Evolutionary conservation across 2,113 vertebrate species (phyloP).

Genomic region (Leptocoma aspasia): DNA sequence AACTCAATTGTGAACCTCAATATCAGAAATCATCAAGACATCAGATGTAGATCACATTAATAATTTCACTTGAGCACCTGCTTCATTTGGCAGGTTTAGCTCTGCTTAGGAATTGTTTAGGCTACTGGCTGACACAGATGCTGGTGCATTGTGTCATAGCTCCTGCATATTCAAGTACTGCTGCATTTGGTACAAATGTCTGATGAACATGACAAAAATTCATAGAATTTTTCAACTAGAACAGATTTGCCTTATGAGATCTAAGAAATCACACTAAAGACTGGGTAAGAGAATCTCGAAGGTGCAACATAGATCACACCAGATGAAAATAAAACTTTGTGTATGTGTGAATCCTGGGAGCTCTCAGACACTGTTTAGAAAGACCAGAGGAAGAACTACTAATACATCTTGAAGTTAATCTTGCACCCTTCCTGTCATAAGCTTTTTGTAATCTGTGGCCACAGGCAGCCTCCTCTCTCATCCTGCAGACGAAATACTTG

Average conservation of each 20-base stretch:
- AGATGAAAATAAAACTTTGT: neutral
- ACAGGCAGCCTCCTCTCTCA: neutral
- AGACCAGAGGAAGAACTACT: neutral
- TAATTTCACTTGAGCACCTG: neutral
- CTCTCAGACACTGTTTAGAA: neutral
- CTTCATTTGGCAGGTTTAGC: neutral
- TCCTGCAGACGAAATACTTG: neutral
- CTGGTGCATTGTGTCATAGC: neutral
- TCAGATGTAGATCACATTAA: neutral
- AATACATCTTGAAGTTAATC: neutral
- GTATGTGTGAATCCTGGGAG: neutral
- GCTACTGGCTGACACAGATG: neutral
- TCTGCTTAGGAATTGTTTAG: neutral
- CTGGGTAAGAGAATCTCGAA: neutral
- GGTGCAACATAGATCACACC: neutral
- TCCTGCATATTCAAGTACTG: neutral
- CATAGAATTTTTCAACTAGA: neutral
- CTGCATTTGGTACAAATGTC: neutral
- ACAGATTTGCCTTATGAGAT: neutral
- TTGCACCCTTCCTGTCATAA: neutral
- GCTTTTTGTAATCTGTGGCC: neutral
- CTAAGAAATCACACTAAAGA: neutral
- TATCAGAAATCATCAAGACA: neutral
- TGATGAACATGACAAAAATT: neutral
- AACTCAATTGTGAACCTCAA: neutral